These are phyloP conservation scores for Eristalinus sepulchralis DNA, from an alignment of 2,888 invertebrate species.

Conservation along the genomic window DNA sequence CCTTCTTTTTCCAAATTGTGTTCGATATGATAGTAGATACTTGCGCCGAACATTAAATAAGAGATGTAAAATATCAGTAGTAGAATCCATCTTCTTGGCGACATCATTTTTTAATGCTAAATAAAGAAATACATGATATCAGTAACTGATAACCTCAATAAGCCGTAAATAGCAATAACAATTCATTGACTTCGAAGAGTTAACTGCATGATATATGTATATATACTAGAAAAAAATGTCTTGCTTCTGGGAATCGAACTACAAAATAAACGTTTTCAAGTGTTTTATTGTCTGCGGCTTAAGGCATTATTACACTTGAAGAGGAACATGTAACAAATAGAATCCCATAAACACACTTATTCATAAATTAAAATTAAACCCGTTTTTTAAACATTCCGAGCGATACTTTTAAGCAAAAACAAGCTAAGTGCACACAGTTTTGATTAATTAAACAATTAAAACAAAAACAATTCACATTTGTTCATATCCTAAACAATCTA, in stretches of 20 bases:
- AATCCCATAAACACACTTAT: not conserved
- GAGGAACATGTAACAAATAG: not conserved
- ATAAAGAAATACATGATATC: not conserved
- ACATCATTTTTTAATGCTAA: slow-evolving; percentile 82
- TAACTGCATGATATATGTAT: not conserved
- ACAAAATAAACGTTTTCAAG: not conserved
- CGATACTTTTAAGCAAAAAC: no score
- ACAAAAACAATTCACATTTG: not conserved
- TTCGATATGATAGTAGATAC: slow-evolving; percentile 92
- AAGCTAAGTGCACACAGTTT: no score
- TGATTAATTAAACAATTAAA: no score
- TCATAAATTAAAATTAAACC: no score
- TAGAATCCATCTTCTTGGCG: slow-evolving; percentile 89
- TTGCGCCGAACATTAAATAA: slow-evolving; percentile 91
- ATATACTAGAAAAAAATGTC: not conserved
- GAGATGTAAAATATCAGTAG: slow-evolving; percentile 88
- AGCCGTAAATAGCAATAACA: not conserved
- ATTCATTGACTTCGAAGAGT: slow-evolving; percentile 10
- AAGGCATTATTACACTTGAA: not conserved
- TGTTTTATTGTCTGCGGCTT: not conserved
- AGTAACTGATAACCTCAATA: not conserved
- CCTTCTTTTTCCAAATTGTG: slow-evolving; percentile 86
- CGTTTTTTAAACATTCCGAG: no score
- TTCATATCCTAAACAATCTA: not conserved
- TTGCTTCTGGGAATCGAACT: not conserved